Conservation (phyloP, 1,140 invertebrate species). For the Cyrtorhinus lividipennis region DNA sequence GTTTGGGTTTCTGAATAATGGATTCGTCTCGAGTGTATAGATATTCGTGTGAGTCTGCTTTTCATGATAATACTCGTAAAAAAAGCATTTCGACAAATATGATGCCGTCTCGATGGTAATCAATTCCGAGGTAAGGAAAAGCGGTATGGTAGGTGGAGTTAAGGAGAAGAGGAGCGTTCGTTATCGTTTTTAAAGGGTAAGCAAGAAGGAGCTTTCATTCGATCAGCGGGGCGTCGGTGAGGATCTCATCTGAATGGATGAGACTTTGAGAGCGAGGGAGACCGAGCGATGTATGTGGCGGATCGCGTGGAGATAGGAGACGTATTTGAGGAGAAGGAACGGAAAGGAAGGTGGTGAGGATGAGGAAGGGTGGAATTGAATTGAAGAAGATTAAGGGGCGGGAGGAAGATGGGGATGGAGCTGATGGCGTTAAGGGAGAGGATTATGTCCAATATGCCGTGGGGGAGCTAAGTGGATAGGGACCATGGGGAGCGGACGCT, state of each 20-base stretch:
- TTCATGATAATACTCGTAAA: too few relatives aligned
- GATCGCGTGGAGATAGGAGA: neutral
- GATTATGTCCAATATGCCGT: constrained; percentile 7
- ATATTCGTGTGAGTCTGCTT: too few relatives aligned
- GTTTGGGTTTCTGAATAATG: too few relatives aligned
- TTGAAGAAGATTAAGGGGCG: neutral
- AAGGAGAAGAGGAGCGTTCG: neutral
- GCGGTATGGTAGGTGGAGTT: too few relatives aligned
- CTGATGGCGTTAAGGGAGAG: constrained; percentile 1
- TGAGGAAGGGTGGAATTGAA: neutral
- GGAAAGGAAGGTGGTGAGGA: neutral
- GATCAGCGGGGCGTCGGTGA: neutral
- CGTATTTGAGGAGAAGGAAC: neutral
- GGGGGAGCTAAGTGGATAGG: too few relatives aligned
- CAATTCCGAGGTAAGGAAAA: too few relatives aligned
- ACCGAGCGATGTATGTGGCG: neutral
- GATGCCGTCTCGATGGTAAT: too few relatives aligned
- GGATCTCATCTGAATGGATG: constrained; percentile 4
- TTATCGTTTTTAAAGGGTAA: neutral
- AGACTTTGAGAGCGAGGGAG: neutral
- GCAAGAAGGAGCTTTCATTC: constrained; percentile 1
- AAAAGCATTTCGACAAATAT: too few relatives aligned
- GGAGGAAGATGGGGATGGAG: neutral
- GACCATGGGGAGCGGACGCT: neutral
- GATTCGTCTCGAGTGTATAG: too few relatives aligned